phyloP scores from a whole-genome alignment of 2,113 vertebrate species.

The Pungitius pungitius region DNA sequence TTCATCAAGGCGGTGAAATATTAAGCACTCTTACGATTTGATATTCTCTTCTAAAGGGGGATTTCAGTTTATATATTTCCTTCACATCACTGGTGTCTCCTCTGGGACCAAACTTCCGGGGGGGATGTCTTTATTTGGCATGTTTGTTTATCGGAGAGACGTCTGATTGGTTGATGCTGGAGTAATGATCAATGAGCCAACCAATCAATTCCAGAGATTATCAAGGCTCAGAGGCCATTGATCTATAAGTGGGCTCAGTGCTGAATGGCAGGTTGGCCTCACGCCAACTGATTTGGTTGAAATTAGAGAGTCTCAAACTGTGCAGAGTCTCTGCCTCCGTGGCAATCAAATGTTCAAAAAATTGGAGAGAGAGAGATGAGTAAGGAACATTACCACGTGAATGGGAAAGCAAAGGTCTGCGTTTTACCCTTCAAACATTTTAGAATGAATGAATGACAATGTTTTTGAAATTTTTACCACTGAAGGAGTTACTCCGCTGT shows the following conservation, averaged over 20 bases:
- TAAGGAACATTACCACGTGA: slow-evolving; percentile 5
- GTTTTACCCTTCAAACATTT: slow-evolving; percentile 8
- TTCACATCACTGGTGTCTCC: slow-evolving; percentile 37
- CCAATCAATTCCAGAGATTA: slow-evolving; percentile 73
- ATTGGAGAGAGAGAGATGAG: slow-evolving; percentile 2
- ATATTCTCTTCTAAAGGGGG: slow-evolving; percentile 76
- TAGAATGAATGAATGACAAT: slow-evolving; percentile 14
- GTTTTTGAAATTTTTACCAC: not conserved
- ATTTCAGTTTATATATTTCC: slow-evolving; percentile 60
- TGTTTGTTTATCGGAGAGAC: slow-evolving; percentile 62
- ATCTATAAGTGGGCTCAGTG: slow-evolving; percentile 50
- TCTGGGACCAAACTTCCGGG: slow-evolving; percentile 37
- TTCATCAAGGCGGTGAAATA: slow-evolving; percentile 80
- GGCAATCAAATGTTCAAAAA: slow-evolving; percentile 31
- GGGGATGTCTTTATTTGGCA: slow-evolving; percentile 48
- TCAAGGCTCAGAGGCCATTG: slow-evolving; percentile 62
- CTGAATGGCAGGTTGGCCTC: slow-evolving; percentile 50
- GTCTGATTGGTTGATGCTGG: slow-evolving; percentile 66
- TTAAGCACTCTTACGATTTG: slow-evolving; percentile 79
- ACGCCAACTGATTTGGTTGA: slow-evolving; percentile 56
- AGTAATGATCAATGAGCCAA: slow-evolving; percentile 64
- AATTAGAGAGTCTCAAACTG: slow-evolving; percentile 60
- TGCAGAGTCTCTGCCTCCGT: slow-evolving; percentile 20
- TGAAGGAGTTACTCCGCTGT: not conserved
- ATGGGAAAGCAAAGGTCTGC: slow-evolving; percentile 11